Conservation (phyloP, 1,140 invertebrate species). For the Teleopsis dalmanni region DNA sequence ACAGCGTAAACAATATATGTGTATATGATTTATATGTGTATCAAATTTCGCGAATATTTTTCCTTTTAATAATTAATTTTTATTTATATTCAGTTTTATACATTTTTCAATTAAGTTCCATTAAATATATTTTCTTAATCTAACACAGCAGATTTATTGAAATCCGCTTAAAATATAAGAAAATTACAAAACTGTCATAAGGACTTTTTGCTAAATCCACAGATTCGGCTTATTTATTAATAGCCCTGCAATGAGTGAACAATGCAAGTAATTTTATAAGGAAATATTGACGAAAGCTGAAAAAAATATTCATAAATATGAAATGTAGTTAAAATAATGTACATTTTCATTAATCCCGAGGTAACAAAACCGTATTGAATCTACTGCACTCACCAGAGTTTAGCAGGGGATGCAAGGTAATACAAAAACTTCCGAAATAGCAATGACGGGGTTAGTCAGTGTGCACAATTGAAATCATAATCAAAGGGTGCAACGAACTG, state of each 20-base stretch:
- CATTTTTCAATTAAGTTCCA: too few relatives aligned
- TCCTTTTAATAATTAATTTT: too few relatives aligned
- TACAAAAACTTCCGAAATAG: too few relatives aligned
- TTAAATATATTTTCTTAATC: too few relatives aligned
- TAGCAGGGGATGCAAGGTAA: too few relatives aligned
- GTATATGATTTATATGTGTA: too few relatives aligned
- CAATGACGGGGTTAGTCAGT: neutral
- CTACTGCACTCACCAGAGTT: too few relatives aligned
- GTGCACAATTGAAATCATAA: neutral
- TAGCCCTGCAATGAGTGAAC: neutral
- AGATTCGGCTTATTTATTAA: neutral
- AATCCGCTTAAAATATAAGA: neutral
- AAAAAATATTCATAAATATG: slow-evolving; percentile 3
- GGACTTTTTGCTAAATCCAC: neutral
- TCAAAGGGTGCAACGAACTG: slow-evolving; percentile 2
- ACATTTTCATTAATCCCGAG: neutral
- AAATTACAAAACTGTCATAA: slow-evolving; percentile 3
- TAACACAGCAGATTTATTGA: too few relatives aligned
- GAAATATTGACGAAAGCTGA: neutral
- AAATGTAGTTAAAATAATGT: slow-evolving; percentile 8
- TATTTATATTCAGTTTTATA: too few relatives aligned
- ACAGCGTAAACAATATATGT: too few relatives aligned
- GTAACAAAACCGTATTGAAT: neutral
- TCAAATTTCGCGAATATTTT: too few relatives aligned
- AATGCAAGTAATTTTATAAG: neutral